phyloP scores from a whole-genome alignment of 2,113 vertebrate genomes.

The Fulica atra region DNA sequence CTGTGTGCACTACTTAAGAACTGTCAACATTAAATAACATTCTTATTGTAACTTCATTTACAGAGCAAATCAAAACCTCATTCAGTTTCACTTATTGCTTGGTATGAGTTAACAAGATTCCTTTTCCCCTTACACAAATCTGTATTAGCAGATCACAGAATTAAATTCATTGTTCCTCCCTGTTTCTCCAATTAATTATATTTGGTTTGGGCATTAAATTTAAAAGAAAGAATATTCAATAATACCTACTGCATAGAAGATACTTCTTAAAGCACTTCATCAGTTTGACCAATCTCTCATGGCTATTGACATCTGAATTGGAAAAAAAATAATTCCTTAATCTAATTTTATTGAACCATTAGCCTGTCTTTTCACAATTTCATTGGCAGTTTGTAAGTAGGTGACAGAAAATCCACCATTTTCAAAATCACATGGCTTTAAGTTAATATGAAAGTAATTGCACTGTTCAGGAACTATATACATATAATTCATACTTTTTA shows the following conservation, averaged over 20 bases:
- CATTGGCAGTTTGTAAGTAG: neutral
- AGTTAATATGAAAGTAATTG: neutral
- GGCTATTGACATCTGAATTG: neutral
- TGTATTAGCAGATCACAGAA: neutral
- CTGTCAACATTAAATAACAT: neutral
- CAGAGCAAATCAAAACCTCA: neutral
- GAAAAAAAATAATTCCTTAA: neutral
- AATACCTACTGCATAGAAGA: neutral
- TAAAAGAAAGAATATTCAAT: neutral
- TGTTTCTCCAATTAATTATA: neutral
- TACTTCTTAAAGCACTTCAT: neutral
- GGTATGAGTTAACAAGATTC: neutral
- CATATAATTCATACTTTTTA: neutral
- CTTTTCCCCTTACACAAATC: neutral
- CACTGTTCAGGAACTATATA: neutral
- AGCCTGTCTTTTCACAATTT: neutral
- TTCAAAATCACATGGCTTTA: neutral
- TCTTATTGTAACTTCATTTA: neutral
- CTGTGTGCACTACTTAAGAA: neutral
- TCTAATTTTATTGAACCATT: neutral
- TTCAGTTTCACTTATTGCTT: neutral
- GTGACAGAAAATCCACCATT: neutral
- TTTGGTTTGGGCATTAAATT: neutral
- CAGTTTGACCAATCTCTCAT: neutral
- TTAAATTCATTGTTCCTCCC: neutral